Evolutionary conservation across 2,888 invertebrate species (phyloP).

Genomic region (Amphimallon solstitiale): DNA sequence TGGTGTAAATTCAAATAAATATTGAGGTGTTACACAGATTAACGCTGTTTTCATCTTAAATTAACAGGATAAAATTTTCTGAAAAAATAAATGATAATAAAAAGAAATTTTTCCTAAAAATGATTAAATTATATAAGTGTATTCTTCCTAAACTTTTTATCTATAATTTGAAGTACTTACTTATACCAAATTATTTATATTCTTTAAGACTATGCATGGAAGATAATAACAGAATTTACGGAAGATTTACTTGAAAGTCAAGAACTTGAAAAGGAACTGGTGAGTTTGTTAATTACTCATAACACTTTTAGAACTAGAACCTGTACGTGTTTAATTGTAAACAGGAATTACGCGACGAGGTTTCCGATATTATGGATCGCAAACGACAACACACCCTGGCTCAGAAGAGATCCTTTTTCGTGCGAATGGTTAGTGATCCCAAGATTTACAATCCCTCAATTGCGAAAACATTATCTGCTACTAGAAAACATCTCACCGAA

Average conservation of each 20-base stretch:
- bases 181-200: background rate
- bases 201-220: constrained; percentile 82
- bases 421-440: constrained; percentile 97
- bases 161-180: too few species aligned
- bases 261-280: constrained; percentile 69
- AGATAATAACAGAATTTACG: constrained; percentile 82
- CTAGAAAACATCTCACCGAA: constrained; percentile 67
- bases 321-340: constrained; percentile 33
- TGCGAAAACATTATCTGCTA: constrained; percentile 76
- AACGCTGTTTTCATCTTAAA: too few species aligned
- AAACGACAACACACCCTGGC: constrained; percentile 84
- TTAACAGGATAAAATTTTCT: too few species aligned
- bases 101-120: too few species aligned
- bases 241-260: constrained; percentile 80
- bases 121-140: too few species aligned
- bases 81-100: too few species aligned
- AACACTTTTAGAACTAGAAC: too few species aligned
- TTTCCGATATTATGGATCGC: constrained; percentile 78
- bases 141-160: too few species aligned
- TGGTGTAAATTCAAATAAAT: too few species aligned
- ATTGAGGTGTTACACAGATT: too few species aligned
- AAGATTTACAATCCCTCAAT: constrained; percentile 95
- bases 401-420: constrained; percentile 94
- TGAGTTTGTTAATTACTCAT: constrained; percentile 60
- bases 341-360: constrained; percentile 73